phyloP scores from a whole-genome alignment of 2,888 invertebrate species.

The Monochamus alternatus region DNA sequence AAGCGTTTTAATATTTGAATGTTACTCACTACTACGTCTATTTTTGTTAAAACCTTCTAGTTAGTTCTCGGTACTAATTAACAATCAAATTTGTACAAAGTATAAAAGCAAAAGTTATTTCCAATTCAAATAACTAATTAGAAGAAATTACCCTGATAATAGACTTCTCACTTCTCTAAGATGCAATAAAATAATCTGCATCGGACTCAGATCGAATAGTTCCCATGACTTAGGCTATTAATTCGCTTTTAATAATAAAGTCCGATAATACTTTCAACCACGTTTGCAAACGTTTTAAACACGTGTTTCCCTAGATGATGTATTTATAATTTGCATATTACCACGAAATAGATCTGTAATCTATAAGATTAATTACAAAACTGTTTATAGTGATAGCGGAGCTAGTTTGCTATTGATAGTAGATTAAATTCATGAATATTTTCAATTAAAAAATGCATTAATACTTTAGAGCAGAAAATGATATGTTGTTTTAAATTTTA shows the following conservation, averaged over 20 bases:
- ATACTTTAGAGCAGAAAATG: too few relatives aligned
- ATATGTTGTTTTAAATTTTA: too few relatives aligned
- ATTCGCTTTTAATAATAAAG: slow-evolving; percentile 23
- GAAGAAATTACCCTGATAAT: slow-evolving; percentile 1
- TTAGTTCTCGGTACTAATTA: neutral
- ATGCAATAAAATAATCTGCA: slow-evolving; percentile 17
- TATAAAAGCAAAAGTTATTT: neutral
- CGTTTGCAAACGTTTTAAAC: slow-evolving; percentile 6
- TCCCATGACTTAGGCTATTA: slow-evolving; percentile 17
- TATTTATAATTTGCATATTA: slow-evolving; percentile 29
- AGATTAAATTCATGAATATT: neutral
- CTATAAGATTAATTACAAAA: slow-evolving; percentile 10
- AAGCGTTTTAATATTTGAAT: too few relatives aligned
- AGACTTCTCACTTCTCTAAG: neutral
- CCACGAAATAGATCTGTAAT: slow-evolving; percentile 3
- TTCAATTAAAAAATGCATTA: neutral
- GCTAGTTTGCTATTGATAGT: neutral
- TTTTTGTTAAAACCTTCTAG: neutral
- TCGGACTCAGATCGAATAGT: slow-evolving; percentile 3
- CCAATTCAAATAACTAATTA: neutral
- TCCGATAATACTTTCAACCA: slow-evolving; percentile 14
- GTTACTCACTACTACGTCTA: too few relatives aligned
- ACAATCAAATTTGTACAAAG: neutral
- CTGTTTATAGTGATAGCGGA: neutral
- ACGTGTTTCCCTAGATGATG: slow-evolving; percentile 14